Evolutionary conservation across 2,113 vertebrate genomes (phyloP).

Genomic region (Daphoenositta chrysoptera): DNA sequence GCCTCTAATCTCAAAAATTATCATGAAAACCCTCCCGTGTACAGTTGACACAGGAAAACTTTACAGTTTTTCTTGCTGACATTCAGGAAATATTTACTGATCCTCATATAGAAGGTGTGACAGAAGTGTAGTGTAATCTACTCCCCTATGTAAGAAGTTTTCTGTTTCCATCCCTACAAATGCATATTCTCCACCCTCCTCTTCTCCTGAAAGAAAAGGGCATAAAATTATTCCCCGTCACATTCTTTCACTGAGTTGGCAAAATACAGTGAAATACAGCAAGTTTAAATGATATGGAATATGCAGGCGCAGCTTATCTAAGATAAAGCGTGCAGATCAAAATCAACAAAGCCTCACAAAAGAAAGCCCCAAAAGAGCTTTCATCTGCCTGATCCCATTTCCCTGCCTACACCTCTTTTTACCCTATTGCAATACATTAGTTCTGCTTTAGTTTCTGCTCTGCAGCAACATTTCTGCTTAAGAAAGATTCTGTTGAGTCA

Average conservation of each 20-base stretch:
- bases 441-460: constrained; percentile 52
- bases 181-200: background rate
- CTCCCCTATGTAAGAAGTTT: background rate
- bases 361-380: constrained; percentile 24
- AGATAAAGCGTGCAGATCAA: background rate
- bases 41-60: background rate
- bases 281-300: background rate
- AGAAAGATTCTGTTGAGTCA: constrained; percentile 67
- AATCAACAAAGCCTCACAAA: constrained; percentile 45
- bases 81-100: background rate
- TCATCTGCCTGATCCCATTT: constrained; percentile 35
- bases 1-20: background rate
- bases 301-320: constrained; percentile 3
- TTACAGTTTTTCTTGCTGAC: background rate
- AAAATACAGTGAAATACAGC: background rate
- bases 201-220: background rate
- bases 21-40: background rate
- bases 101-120: background rate
- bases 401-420: constrained; percentile 37
- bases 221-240: background rate
- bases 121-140: background rate
- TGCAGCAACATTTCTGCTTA: constrained; percentile 7
- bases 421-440: background rate
- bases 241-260: constrained; percentile 8
- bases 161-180: background rate